Base-by-base conservation (phyloP, 2,888 invertebrate species). In the Camptogramma bilineatum region DNA sequence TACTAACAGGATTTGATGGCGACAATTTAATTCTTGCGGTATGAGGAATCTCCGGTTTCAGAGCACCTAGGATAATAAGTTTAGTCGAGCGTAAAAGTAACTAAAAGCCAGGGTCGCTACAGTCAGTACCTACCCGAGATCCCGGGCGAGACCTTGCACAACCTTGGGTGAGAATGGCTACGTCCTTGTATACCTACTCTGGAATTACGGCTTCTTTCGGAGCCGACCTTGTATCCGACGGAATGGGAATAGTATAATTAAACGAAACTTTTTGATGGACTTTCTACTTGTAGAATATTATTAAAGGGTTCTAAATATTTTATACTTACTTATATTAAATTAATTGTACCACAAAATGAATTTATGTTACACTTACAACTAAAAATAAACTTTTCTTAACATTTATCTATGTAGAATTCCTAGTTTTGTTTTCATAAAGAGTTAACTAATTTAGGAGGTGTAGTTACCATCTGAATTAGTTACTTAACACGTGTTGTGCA, bases 41-140 rank as follows among this genome's bases (percentile, higher is more conserved):
- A n/a, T n/a, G n/a, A n/a, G n/a, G n/a, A 53, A 24, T 54, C 24
- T 21, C 34, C 34, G 34, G 39, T 3, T 44, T 17, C 17, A 17
- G 5, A 46, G 28, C 5, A 19, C 13, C 17, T 44, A 64, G 39
- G 47, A 42, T 21, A 58, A 66, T n/a, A 54, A 75, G 70, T 75
- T 72, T 73, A 76, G 50, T 68, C 73, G 70, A 72, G 72, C 68
- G 73, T 71, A 77, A 77, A 72, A 69, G 61, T 66, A 65, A 57
- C 64, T 72, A 77, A 79, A 77, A 81, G 77, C 79, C 85, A 90
- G 88, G 87, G 88, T 80, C 85, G 77, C 64, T 73, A 72, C 68
- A 65, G 71, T 70, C n/a, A n/a, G n/a, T n/a, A n/a, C n/a, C n/a
- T n/a, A 72, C 71, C 55, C 46, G 19, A 55, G 47, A 68, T 77